Evolutionary conservation across 2,797 vertebrate species (phyloP).

Genomic region (Adelosebastes latens): DNA sequence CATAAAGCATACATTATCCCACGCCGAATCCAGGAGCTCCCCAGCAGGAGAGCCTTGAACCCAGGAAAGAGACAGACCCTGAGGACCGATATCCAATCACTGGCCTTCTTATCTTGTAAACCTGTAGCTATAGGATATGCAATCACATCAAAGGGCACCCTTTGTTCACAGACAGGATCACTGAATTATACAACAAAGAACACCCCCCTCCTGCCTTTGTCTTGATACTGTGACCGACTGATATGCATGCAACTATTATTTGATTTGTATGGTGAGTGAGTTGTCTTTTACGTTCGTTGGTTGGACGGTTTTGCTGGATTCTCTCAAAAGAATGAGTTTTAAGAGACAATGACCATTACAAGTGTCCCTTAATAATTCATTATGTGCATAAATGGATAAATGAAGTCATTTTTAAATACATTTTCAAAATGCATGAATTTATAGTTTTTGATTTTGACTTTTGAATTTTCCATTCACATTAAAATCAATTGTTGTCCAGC

Average conservation of each 20-base stretch:
- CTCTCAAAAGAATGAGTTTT: neutral
- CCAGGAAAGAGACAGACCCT: slow-evolving; percentile 13
- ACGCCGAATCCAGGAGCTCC: slow-evolving; percentile 4
- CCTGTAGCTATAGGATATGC: slow-evolving; percentile 34
- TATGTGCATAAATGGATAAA: neutral
- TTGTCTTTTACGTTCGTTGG: neutral
- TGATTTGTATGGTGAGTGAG: neutral
- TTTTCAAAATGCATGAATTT: neutral
- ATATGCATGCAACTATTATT: neutral
- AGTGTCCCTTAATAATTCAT: neutral
- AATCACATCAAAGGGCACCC: slow-evolving; percentile 35
- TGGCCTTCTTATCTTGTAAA: slow-evolving; percentile 9
- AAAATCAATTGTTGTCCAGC: neutral
- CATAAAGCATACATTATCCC: slow-evolving; percentile 27
- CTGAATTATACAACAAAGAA: slow-evolving; percentile 61
- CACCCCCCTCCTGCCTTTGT: slow-evolving; percentile 14
- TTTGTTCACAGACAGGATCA: slow-evolving; percentile 36
- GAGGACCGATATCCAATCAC: slow-evolving; percentile 21
- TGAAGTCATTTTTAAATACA: neutral
- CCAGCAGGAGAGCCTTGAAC: slow-evolving; percentile 30
- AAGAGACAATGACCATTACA: neutral
- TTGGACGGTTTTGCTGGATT: neutral
- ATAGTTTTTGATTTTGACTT: neutral
- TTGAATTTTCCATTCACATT: neutral
- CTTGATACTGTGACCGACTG: slow-evolving; percentile 5